Conservation (phyloP, 2,113 vertebrate genomes). For the Eolophus roseicapilla region DNA sequence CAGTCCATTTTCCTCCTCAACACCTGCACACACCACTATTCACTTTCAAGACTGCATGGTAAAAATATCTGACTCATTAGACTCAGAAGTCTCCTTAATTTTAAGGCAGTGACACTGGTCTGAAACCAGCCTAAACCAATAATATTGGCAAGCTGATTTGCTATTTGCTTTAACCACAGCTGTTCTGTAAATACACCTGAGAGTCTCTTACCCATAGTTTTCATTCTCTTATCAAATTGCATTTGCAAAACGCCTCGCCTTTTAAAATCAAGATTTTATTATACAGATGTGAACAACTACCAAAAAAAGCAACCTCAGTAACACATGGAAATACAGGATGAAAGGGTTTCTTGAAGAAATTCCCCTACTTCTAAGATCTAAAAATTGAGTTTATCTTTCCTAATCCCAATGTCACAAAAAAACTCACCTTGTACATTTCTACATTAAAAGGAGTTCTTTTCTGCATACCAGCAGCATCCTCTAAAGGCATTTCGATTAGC, state of each 20-base stretch:
- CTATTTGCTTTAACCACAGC: background rate
- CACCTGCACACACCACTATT: background rate
- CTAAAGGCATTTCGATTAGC: slow-evolving; percentile 70
- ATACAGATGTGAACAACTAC: background rate
- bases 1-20: background rate
- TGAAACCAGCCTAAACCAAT: background rate
- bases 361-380: background rate
- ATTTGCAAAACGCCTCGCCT: background rate
- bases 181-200: background rate
- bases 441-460: slow-evolving; percentile 60
- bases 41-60: background rate
- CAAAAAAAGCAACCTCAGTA: background rate
- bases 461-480: slow-evolving; percentile 31
- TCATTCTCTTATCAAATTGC: background rate
- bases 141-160: background rate
- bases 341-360: background rate
- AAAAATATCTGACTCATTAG: background rate
- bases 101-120: background rate
- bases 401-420: background rate
- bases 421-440: slow-evolving; percentile 80
- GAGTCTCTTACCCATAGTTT: background rate
- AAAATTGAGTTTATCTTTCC: background rate
- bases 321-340: background rate
- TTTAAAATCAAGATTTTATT: background rate
- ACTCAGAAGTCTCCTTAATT: background rate